Conservation (phyloP, 2,888 invertebrate species). For the Sussaba pulchella region DNA sequence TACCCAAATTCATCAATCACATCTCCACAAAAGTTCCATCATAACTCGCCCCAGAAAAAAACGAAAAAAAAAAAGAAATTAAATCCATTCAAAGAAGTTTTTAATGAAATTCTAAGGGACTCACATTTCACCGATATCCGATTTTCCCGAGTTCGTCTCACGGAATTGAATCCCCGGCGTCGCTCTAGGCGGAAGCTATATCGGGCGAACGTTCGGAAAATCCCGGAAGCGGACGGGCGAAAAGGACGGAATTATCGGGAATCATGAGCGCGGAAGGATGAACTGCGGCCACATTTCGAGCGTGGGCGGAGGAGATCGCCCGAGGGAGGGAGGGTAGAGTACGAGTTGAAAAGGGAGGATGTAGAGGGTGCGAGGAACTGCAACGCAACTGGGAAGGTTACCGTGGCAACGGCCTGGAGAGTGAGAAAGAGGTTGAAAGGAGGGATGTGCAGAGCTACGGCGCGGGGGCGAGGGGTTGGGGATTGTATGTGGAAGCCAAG, state of each 20-base stretch:
- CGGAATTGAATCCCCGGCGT: constrained; percentile 13
- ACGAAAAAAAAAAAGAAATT: too few species aligned
- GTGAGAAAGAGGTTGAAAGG: constrained; percentile 50
- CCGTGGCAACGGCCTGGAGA: constrained; percentile 70
- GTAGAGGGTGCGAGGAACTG: constrained; percentile 57
- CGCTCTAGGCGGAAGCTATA: constrained; percentile 4
- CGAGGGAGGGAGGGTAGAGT: constrained; percentile 18
- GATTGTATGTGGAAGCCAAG: constrained; percentile 19
- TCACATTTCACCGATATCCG: constrained; percentile 7
- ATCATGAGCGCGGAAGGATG: constrained; percentile 21
- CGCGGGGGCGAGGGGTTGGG: constrained; percentile 15
- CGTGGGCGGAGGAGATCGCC: constrained; percentile 42
- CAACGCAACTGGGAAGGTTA: constrained; percentile 61
- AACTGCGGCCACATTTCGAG: constrained; percentile 20
- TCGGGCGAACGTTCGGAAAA: constrained; percentile 1
- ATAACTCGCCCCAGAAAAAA: too few species aligned
- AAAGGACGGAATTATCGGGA: constrained; percentile 4
- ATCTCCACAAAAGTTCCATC: too few species aligned
- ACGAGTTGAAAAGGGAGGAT: constrained; percentile 19
- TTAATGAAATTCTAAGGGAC: background rate
- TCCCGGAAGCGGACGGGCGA: background rate
- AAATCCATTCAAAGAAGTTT: background rate
- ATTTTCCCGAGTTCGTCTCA: background rate
- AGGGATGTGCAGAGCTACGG: background rate
- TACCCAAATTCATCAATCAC: too few species aligned